A percentile compares a stretch with the other conserved stretches of the same genome.
phyloP scores from a whole-genome alignment of 2,888 invertebrate genomes.

The Stenchaetothrips biformis region DNA sequence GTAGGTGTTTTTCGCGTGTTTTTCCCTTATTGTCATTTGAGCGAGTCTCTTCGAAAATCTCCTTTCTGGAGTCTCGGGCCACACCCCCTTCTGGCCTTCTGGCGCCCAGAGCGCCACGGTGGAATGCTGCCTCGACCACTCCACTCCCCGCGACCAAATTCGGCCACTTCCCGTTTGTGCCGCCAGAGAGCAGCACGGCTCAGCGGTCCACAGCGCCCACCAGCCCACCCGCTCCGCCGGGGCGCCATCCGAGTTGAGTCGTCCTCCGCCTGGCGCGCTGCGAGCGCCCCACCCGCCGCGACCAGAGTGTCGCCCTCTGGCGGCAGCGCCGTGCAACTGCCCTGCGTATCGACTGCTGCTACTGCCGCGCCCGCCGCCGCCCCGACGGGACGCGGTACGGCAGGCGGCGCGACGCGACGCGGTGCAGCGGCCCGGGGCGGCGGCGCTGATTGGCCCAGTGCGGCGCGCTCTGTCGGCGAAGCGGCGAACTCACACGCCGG shows the following conservation, averaged over 20 bases:
- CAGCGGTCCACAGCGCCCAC: neutral
- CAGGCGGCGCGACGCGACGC: neutral
- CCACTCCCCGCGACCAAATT: too few species aligned
- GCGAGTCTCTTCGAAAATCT: too few species aligned
- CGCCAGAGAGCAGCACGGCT: conserved; percentile 2
- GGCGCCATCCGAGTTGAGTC: neutral
- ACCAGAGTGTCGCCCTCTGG: neutral
- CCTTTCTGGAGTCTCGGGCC: too few species aligned
- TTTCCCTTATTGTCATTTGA: too few species aligned
- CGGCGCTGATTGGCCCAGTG: neutral
- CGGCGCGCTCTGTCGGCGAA: neutral
- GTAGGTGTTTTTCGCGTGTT: too few species aligned
- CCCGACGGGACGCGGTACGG: neutral
- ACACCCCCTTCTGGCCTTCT: too few species aligned
- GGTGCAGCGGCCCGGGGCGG: neutral
- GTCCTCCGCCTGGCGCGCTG: neutral
- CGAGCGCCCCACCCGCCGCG: neutral
- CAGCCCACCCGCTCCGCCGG: neutral
- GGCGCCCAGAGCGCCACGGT: neutral
- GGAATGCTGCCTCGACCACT: neutral
- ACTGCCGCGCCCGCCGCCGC: neutral
- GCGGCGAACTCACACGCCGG: neutral
- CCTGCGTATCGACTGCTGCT: neutral
- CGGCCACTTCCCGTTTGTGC: neutral
- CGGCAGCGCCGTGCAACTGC: neutral